A percentile compares a stretch with the other conserved stretches of the same genome.
Evolutionary conservation across 1,140 invertebrate species (phyloP).

Genomic region (Geopemphigus sp.): DNA sequence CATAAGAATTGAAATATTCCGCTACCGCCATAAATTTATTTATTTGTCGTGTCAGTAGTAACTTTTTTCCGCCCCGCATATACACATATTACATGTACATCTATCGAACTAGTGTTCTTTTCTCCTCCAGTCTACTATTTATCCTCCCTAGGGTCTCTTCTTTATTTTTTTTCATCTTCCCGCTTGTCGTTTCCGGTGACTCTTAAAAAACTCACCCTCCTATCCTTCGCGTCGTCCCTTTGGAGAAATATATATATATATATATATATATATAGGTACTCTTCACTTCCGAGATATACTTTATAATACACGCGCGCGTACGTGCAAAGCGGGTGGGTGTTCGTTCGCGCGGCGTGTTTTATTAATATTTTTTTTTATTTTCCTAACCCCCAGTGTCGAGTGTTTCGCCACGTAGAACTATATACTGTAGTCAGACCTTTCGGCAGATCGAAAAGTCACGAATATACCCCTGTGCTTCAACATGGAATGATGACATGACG

Average conservation of each 20-base stretch:
- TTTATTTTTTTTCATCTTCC: conserved; percentile 16
- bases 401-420: conserved; percentile 9
- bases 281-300: neutral
- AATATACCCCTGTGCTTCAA: neutral
- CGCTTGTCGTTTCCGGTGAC: conserved; percentile 19
- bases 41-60: neutral
- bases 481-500: neutral
- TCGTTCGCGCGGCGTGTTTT: neutral
- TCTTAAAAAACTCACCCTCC: conserved; percentile 36
- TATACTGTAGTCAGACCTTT: conserved; percentile 36
- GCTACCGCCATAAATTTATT: neutral
- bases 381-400: conserved; percentile 5
- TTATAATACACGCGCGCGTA: neutral
- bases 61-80: neutral
- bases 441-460: conserved; percentile 44
- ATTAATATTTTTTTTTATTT: conserved; percentile 6
- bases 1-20: conserved; percentile 1
- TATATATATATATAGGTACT: no score
- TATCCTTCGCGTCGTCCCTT: neutral
- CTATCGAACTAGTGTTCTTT: neutral
- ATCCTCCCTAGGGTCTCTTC: neutral
- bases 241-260: no score
- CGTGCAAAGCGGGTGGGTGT: neutral
- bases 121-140: neutral
- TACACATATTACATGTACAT: neutral